Evolutionary conservation across 1,140 invertebrate species (phyloP), one percentile per base, ranked within the genome.

Genomic region (Neodiprion fabricii): DNA sequence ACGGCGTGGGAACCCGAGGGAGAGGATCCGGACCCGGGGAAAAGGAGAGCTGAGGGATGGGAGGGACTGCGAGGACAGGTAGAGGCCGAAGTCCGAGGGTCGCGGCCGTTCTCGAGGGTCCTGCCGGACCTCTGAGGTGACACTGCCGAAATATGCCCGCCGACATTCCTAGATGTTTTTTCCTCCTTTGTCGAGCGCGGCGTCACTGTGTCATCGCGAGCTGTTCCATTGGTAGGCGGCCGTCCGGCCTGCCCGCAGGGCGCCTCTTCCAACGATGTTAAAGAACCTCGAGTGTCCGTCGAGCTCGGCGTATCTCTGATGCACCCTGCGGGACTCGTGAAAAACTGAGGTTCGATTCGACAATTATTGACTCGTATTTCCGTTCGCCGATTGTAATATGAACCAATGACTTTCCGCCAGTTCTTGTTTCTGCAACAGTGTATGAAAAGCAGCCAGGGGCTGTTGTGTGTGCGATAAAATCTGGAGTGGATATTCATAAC

Each of bases 401-500:
- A 5, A 3, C 28, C 28, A 40, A 40, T 40, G 28, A 40, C 28
- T 40, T 40, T 40, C 28, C 28, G 28, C 28, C 28, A 40, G 28
- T 40, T 5, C 28, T 40, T 5, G 5, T 5, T 40, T 40, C 28
- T 40, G 28, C 28, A 40, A 40, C 28, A 40, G 28, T 40, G 28
- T 5, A 40, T 40, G 28, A 40, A 40, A 40, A 40, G 28, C 28
- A 40, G 28, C 5, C 28, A 2, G 1, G 28, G 28, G 28, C 28
- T 40, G 28, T 40, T 1, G 53, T 61, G 53, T 61, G 0, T 1
- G 7, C n/a, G 53, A 9, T 61, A 17, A 40, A 40, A 40, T 40
- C 28, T 82, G 79, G 82, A 84, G 85, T 85, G 85, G 82, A 85
- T 85, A 86, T 86, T 86, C 85, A 86, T 86, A 86, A 85, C 82